phyloP scores from a whole-genome alignment of 1,140 invertebrate genomes.

The Eumaeus atala region DNA sequence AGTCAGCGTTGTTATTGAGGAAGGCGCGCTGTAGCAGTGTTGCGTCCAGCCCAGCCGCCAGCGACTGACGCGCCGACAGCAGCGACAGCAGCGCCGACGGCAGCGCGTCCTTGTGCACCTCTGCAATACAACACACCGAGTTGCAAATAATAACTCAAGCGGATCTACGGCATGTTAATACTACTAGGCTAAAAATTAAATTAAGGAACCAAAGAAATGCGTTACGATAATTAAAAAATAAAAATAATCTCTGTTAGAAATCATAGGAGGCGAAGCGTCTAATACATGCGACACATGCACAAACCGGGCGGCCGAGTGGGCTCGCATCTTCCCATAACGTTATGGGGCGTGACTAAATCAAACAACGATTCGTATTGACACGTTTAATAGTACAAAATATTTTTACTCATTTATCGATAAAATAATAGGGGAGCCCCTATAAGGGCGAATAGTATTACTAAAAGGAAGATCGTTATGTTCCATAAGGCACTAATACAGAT shows the following conservation, averaged over 20 bases:
- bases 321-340: slow-evolving; percentile 64
- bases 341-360: slow-evolving; percentile 34
- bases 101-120: slow-evolving; percentile 55
- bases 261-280: slow-evolving; percentile 71
- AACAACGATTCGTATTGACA: slow-evolving; percentile 41
- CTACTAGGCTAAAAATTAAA: slow-evolving; percentile 71
- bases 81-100: slow-evolving; percentile 50
- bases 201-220: slow-evolving; percentile 74
- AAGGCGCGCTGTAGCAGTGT: slow-evolving; percentile 55
- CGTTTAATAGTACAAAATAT: slow-evolving; percentile 65
- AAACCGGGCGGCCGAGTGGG: slow-evolving; percentile 47
- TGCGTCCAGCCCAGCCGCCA: slow-evolving; percentile 39
- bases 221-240: slow-evolving; percentile 64
- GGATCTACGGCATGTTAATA: slow-evolving; percentile 65
- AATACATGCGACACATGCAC: slow-evolving; percentile 71
- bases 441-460: slow-evolving; percentile 53
- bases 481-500: slow-evolving; percentile 32
- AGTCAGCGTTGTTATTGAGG: slow-evolving; percentile 25
- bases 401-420: slow-evolving; percentile 42
- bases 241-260: slow-evolving; percentile 68
- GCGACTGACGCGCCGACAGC: slow-evolving; percentile 33
- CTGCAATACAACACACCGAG: slow-evolving; percentile 64
- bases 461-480: slow-evolving; percentile 55
- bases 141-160: slow-evolving; percentile 65
- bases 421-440: slow-evolving; percentile 55